Conservation (phyloP, 2,888 invertebrate genomes). For the Pinctada fucata region DNA sequence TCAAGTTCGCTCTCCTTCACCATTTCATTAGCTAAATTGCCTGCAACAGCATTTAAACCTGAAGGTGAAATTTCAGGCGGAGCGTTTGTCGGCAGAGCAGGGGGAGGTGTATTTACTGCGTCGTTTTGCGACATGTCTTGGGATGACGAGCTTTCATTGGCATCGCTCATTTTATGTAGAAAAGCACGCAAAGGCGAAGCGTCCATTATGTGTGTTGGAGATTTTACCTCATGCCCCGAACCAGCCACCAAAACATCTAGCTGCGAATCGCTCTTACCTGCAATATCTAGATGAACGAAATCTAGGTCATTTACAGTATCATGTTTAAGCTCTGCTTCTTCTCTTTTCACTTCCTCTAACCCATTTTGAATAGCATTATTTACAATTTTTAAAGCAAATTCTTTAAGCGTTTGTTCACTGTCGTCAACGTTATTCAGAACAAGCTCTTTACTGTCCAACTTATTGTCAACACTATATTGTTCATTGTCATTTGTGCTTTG, state of each 20-base stretch:
- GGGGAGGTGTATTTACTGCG: not conserved
- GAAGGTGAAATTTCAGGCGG: slow-evolving; percentile 7
- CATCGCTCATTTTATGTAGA: slow-evolving; percentile 14
- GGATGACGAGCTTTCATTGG: not conserved
- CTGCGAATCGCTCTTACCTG: slow-evolving; percentile 8
- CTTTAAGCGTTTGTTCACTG: not conserved
- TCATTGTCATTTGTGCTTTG: too few relatives aligned
- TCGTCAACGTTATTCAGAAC: slow-evolving; percentile 3
- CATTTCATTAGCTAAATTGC: slow-evolving; percentile 27
- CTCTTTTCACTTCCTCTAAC: slow-evolving; percentile 9
- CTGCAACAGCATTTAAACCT: slow-evolving; percentile 15
- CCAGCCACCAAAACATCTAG: not conserved
- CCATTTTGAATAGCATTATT: slow-evolving; percentile 41
- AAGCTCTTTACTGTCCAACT: not conserved
- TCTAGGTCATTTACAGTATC: slow-evolving; percentile 38
- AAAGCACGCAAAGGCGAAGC: slow-evolving; percentile 21
- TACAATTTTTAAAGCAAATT: slow-evolving; percentile 48
- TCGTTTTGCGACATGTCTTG: not conserved
- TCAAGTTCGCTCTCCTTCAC: not conserved
- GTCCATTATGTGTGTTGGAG: slow-evolving; percentile 14
- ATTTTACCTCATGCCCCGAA: not conserved
- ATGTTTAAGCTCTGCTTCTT: slow-evolving; percentile 32
- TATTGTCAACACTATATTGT: too few relatives aligned
- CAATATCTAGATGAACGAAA: not conserved
- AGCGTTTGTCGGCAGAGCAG: not conserved